phyloP scores from a whole-genome alignment of 2,888 invertebrate genomes.

The Hyposoter dolosus region DNA sequence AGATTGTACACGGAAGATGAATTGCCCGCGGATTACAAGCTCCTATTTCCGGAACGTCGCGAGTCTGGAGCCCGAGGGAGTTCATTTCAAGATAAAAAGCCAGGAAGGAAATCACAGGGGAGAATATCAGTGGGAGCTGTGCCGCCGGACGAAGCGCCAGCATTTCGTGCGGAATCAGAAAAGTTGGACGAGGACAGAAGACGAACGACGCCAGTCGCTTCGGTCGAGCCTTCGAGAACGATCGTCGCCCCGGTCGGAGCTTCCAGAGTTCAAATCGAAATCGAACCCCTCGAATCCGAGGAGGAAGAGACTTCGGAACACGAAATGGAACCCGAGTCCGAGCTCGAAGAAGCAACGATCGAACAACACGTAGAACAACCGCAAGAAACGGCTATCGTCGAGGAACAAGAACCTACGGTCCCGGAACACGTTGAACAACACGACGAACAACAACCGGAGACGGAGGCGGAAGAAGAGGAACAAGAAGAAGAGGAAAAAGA shows the following conservation, averaged over 20 bases:
- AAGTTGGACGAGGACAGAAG: slow-evolving; percentile 39
- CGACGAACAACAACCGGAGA: slow-evolving; percentile 21
- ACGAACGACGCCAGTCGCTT: slow-evolving; percentile 56
- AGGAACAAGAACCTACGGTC: neutral
- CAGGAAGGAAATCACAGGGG: slow-evolving; percentile 32
- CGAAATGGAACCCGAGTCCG: slow-evolving; percentile 35
- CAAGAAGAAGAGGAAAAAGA: slow-evolving; percentile 57
- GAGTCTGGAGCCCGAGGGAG: slow-evolving; percentile 29
- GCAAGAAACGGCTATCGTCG: neutral
- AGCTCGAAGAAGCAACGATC: slow-evolving; percentile 41
- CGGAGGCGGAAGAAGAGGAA: slow-evolving; percentile 31
- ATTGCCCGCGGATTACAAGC: slow-evolving; percentile 97
- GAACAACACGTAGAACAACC: slow-evolving; percentile 32
- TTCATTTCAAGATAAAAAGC: slow-evolving; percentile 11
- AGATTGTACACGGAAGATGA: slow-evolving; percentile 97
- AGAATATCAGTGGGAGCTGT: slow-evolving; percentile 53
- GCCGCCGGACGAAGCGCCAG: slow-evolving; percentile 55
- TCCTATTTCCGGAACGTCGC: slow-evolving; percentile 94
- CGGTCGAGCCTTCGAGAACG: slow-evolving; percentile 43
- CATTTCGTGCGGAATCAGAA: slow-evolving; percentile 50
- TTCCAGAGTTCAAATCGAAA: slow-evolving; percentile 60
- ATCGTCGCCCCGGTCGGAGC: slow-evolving; percentile 54
- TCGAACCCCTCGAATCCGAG: slow-evolving; percentile 56
- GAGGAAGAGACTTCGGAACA: slow-evolving; percentile 46
- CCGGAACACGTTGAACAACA: slow-evolving; percentile 58